Evolutionary conservation across 2,888 invertebrate genomes (phyloP), one percentile per base, ranked within the genome.

Genomic region (Amorpha juglandis): DNA sequence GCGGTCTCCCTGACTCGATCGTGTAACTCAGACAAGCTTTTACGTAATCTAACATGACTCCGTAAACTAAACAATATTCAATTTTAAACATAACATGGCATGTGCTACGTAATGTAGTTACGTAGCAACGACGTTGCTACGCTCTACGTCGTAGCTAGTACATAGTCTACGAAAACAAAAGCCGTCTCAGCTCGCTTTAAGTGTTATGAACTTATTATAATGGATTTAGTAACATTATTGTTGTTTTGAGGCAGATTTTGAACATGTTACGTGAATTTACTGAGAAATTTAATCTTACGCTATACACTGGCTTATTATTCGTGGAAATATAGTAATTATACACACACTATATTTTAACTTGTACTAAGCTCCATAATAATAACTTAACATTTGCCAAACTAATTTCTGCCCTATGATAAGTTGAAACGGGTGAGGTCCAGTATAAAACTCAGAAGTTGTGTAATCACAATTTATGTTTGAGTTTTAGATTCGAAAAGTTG

Each of bases 71-170:
- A 58, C 42, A 58, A 42, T 58, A 58, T 58, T 58, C 58, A 58
- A 58, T 58, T 42, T 42, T 45, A 42, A 16, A 58, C 58, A 42
- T 58, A 42, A 58, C 38, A 9, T 38, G 11, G 35, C 6, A 58
- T 12, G 58, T 38, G 38, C 38, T 58, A 58, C 58, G 42, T 63
- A 63, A 51, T 48, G 48, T 50, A 48, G 67, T 67, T 67, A 67
- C 63, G 63, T 51, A 50, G 42, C 42, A 63, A 68, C 67, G 67
- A 71, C 69, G 67, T 63, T 50, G 67, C 70, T 67, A 67, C 67
- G 67, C 65, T 67, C 67, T 67, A 69, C 69, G 27, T 38, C 63
- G 55, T 63, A 69, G 63, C 71, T 68, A 38, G 9, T 9, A 12
- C 42, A 6, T 12, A 14, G 58, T 42, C 38, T 66, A 69, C 52